phyloP scores from a whole-genome alignment of 2,888 invertebrate genomes.

The Epsilonema sp. region DNA sequence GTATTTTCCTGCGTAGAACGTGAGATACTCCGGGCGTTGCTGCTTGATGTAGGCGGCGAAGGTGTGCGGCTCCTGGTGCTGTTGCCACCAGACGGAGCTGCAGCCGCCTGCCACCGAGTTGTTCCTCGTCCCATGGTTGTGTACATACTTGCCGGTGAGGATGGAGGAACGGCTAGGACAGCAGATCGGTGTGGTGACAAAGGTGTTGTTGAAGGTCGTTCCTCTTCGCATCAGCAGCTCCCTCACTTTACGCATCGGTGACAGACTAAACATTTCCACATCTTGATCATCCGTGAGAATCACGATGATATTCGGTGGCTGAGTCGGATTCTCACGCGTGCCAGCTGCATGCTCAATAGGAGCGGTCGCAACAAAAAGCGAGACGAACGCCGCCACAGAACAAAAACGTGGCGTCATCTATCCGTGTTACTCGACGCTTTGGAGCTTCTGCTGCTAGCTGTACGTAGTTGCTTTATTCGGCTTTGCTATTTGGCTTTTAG shows the following conservation, averaged over 20 bases:
- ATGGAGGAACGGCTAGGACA: slow-evolving; percentile 85
- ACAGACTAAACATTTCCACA: slow-evolving; percentile 63
- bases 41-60: slow-evolving; percentile 47
- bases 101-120: slow-evolving; percentile 54
- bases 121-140: slow-evolving; percentile 91
- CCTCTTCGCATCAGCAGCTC: slow-evolving; percentile 64
- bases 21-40: slow-evolving; percentile 47
- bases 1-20: slow-evolving; percentile 84
- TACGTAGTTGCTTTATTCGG: too few species aligned
- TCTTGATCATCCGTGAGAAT: slow-evolving; percentile 97
- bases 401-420: too few species aligned
- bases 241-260: slow-evolving; percentile 76
- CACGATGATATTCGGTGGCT: slow-evolving; percentile 65
- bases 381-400: too few species aligned
- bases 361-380: too few species aligned
- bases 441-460: too few species aligned
- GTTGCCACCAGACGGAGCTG: slow-evolving; percentile 47
- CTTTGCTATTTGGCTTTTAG: too few species aligned
- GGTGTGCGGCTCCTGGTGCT: slow-evolving; percentile 42
- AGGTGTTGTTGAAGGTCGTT: slow-evolving; percentile 82
- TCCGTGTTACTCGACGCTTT: too few species aligned
- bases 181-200: slow-evolving; percentile 97
- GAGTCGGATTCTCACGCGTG: too few species aligned
- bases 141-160: slow-evolving; percentile 75
- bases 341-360: too few species aligned